A percentile compares a stretch with the other conserved stretches of the same genome.
These are phyloP conservation scores for Mayetiola destructor DNA, from an alignment of 2,888 invertebrate genomes.

Conservation along the genomic window DNA sequence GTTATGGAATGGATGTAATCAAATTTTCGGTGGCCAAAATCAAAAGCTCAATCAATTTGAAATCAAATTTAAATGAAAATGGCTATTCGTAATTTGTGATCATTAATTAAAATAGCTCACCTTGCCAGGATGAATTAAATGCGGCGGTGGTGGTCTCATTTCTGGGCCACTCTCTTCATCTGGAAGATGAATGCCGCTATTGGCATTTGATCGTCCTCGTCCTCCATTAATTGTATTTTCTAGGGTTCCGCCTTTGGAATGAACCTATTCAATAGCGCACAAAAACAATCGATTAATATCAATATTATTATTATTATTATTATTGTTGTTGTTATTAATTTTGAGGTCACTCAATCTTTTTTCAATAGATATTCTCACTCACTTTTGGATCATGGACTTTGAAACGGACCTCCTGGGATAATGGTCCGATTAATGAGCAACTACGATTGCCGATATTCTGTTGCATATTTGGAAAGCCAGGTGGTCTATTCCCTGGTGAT, in stretches of 20 bases:
- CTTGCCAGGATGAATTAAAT: conserved; percentile 76
- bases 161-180: conserved; percentile 36
- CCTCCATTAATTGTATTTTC: conserved; percentile 84
- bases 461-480: conserved; percentile 38
- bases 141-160: conserved; percentile 53
- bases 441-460: conserved; percentile 38
- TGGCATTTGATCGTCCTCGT: conserved; percentile 35
- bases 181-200: conserved; percentile 20
- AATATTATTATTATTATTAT: no score
- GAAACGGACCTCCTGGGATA: conserved; percentile 85
- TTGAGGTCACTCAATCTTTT: no score
- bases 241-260: conserved; percentile 80
- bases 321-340: no score
- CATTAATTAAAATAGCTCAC: conserved; percentile 29
- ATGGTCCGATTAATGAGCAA: conserved; percentile 47
- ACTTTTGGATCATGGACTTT: conserved; percentile 90
- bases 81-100: neutral
- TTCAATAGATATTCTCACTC: no score
- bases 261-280: no score
- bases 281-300: no score
- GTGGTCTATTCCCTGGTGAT: conserved; percentile 37
- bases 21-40: no score
- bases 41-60: neutral
- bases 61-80: neutral
- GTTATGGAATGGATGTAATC: no score